Evolutionary conservation across 2,113 vertebrate species (phyloP).

Genomic region (Gasterosteus nipponicus): DNA sequence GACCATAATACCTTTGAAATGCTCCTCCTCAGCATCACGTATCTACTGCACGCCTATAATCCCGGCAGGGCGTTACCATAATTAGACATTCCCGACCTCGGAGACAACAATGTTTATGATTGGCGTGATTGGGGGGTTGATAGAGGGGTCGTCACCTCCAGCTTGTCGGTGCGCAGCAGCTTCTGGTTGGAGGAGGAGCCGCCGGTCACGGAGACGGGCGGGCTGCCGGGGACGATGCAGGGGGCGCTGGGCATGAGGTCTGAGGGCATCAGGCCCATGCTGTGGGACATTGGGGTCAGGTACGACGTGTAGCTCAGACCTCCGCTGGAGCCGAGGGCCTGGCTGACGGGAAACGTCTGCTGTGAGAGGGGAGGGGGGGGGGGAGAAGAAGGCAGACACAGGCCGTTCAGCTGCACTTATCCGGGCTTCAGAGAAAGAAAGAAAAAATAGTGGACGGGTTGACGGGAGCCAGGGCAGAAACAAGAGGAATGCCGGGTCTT

Average conservation of each 20-base stretch:
- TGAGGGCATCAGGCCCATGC: constrained; percentile 96
- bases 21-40: not conserved
- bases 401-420: not conserved
- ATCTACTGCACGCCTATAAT: constrained; percentile 3
- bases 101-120: constrained; percentile 1
- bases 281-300: constrained; percentile 89
- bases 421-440: not conserved
- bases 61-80: constrained; percentile 5
- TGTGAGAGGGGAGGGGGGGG: constrained; percentile 51
- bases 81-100: not conserved
- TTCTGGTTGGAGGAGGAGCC: constrained; percentile 93
- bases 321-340: constrained; percentile 90
- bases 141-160: constrained; percentile 87
- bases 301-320: constrained; percentile 96
- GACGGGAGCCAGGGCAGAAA: constrained; percentile 22
- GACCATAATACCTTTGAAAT: not conserved
- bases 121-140: constrained; percentile 11
- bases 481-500: constrained; percentile 3
- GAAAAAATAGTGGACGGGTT: not conserved
- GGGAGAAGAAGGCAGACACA: constrained; percentile 33
- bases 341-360: constrained; percentile 95
- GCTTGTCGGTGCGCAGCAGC: constrained; percentile 96
- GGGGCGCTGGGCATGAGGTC: constrained; percentile 93
- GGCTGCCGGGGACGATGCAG: constrained; percentile 94
- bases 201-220: constrained; percentile 86